These are phyloP conservation scores for Lampris incognitus DNA, from an alignment of 2,113 vertebrate species.

Conservation along the genomic window DNA sequence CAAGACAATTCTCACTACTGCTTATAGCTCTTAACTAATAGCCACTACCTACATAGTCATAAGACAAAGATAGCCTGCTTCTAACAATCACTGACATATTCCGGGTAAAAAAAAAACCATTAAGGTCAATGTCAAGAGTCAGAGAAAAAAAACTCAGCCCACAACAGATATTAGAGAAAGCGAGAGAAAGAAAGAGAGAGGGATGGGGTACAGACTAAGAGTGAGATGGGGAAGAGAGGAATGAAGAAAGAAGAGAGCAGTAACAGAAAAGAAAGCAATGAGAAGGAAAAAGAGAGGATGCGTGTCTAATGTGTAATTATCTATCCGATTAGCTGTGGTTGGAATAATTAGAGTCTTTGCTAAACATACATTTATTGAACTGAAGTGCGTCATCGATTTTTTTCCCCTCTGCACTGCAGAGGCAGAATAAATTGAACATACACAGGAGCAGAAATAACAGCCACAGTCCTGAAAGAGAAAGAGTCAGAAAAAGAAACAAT, in stretches of 20 bases:
- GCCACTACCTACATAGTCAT: constrained; percentile 8
- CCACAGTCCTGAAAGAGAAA: neutral
- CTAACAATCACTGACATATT: constrained; percentile 14
- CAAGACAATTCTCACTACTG: too few species aligned
- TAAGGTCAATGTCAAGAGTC: constrained; percentile 40
- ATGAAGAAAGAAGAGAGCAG: constrained; percentile 16
- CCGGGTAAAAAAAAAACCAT: constrained; percentile 28
- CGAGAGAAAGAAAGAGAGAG: constrained; percentile 24
- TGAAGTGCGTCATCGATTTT: constrained; percentile 31
- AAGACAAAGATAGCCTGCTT: constrained; percentile 17
- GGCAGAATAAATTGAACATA: neutral
- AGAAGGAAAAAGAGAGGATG: constrained; percentile 34
- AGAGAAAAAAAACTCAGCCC: constrained; percentile 19
- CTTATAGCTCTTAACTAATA: neutral
- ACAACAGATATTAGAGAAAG: constrained; percentile 21
- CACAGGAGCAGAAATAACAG: constrained; percentile 17
- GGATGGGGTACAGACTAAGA: neutral
- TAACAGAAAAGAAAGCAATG: constrained; percentile 39
- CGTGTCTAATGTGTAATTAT: constrained; percentile 67
- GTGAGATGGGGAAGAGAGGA: constrained; percentile 6
- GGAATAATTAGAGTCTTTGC: constrained; percentile 70
- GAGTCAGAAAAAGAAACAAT: neutral
- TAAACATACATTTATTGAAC: constrained; percentile 67
- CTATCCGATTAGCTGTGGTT: constrained; percentile 64
- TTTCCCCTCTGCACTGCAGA: constrained; percentile 13